These are phyloP conservation scores for Caiman crocodilus DNA, from an alignment of 2,797 vertebrate genomes.

Conservation along the genomic window DNA sequence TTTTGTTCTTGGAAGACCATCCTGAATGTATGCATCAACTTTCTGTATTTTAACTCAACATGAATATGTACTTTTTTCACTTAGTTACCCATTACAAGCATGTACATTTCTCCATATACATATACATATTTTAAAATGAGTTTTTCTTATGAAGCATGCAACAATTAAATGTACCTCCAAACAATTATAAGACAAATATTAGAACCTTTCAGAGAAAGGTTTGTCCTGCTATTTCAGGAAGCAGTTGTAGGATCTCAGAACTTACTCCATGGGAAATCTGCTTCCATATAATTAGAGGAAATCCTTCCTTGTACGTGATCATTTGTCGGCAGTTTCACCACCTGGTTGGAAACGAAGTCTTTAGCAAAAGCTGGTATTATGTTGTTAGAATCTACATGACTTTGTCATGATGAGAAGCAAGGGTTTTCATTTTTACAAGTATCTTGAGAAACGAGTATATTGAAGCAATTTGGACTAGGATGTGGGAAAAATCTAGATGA, in stretches of 20 bases:
- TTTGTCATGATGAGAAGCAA: background rate
- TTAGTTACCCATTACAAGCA: background rate
- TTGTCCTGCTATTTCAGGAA: background rate
- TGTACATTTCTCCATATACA: background rate
- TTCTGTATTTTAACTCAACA: background rate
- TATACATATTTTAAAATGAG: background rate
- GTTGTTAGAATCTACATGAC: background rate
- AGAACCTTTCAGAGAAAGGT: background rate
- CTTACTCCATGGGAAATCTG: background rate
- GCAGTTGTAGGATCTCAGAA: background rate
- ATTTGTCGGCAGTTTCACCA: background rate
- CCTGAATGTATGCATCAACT: conserved; percentile 34
- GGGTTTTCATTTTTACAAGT: background rate
- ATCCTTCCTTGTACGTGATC: background rate
- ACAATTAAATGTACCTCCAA: background rate
- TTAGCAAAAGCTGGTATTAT: background rate
- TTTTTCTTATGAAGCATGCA: background rate
- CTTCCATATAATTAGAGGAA: background rate
- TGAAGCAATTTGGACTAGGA: background rate
- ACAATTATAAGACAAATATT: background rate
- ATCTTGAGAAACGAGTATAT: background rate
- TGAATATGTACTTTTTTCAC: background rate
- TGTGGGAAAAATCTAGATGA: background rate
- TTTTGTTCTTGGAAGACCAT: conserved; percentile 7
- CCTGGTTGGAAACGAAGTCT: background rate